Conservation (phyloP, 2,888 invertebrate species). For the Drosophila limbata region DNA sequence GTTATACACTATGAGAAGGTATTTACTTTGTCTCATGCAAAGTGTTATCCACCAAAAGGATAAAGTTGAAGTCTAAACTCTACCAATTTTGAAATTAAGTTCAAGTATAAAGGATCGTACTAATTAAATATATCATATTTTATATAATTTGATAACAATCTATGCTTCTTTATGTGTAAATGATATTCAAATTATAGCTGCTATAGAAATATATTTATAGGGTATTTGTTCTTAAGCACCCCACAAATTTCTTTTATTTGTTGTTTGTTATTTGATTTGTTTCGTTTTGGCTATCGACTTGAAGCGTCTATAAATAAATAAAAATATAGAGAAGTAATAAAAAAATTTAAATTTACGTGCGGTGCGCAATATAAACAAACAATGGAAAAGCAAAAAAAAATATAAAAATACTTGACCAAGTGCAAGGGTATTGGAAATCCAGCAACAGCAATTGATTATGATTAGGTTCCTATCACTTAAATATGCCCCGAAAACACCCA, state of each 20-base stretch:
- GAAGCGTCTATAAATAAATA: conserved; percentile 37
- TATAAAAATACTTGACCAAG: conserved; percentile 10
- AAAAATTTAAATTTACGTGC: conserved; percentile 50
- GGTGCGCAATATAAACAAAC: conserved; percentile 48
- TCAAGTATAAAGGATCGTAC: neutral
- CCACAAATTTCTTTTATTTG: conserved; percentile 5
- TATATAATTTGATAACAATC: too few species aligned
- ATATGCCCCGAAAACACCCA: conserved; percentile 6
- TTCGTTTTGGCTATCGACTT: conserved; percentile 5
- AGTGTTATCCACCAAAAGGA: neutral
- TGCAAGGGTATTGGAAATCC: conserved; percentile 21
- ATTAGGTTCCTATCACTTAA: conserved; percentile 45
- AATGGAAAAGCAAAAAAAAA: neutral
- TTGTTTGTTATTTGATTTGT: conserved; percentile 15
- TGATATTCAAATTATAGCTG: neutral
- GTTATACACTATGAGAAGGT: conserved; percentile 3
- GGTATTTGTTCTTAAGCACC: neutral
- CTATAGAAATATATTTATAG: neutral
- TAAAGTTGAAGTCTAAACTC: neutral
- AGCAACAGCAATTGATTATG: conserved; percentile 26
- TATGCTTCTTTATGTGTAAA: neutral
- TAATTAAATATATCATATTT: neutral
- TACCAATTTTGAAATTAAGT: neutral
- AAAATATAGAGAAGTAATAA: conserved; percentile 37
- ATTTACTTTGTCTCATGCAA: neutral